Conservation (phyloP, 2,888 invertebrate species). For the Macropis europaea region DNA sequence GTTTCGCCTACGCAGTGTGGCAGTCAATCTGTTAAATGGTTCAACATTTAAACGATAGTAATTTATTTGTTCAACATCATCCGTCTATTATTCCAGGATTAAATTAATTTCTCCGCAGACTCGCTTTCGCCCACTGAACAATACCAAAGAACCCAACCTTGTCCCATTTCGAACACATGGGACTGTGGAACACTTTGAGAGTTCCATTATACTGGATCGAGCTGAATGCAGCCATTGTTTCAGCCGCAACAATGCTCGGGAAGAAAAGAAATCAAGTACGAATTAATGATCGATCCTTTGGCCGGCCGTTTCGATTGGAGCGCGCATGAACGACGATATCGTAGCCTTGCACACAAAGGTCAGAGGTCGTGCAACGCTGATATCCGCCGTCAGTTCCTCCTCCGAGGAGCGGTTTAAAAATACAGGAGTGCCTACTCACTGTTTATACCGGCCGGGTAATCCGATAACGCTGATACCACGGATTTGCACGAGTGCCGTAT, state of each 20-base stretch:
- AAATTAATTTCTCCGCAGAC: too few species aligned
- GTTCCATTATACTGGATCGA: conserved; percentile 15
- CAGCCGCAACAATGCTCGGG: conserved; percentile 9
- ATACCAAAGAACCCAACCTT: conserved; percentile 28
- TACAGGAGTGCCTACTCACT: conserved; percentile 11
- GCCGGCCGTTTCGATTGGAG: neutral
- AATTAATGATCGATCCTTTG: conserved; percentile 35
- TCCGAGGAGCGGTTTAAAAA: conserved; percentile 20
- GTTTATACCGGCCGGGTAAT: conserved; percentile 19
- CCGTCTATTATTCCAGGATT: too few species aligned
- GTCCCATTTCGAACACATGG: conserved; percentile 7
- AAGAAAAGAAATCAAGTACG: conserved; percentile 32
- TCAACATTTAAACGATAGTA: too few species aligned
- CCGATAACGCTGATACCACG: conserved; percentile 22
- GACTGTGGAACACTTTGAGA: neutral
- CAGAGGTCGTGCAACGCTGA: conserved; percentile 35
- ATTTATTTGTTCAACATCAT: too few species aligned
- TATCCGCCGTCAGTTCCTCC: too few species aligned
- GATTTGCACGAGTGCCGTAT: conserved; percentile 17
- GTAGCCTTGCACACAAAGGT: conserved; percentile 45
- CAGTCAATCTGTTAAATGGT: too few species aligned
- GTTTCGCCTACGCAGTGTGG: too few species aligned
- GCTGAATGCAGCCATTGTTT: conserved; percentile 29
- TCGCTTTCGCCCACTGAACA: neutral
- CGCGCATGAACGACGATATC: conserved; percentile 35